These are phyloP conservation scores for Gonocerus acuteangulatus DNA, from an alignment of 2,888 invertebrate genomes.

Conservation along the genomic window DNA sequence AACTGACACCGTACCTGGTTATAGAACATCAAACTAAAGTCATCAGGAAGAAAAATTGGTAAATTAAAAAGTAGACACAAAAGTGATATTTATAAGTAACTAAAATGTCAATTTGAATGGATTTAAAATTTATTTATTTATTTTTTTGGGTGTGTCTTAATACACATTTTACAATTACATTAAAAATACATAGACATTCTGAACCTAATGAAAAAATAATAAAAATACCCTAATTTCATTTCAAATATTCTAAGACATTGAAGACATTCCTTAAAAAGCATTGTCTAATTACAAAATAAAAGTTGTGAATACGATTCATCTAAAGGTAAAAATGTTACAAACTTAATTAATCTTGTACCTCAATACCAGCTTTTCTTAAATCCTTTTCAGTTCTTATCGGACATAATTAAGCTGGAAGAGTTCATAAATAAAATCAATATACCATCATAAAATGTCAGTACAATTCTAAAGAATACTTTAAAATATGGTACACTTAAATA, in stretches of 20 bases:
- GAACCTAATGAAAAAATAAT: slow-evolving; percentile 19
- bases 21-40: not conserved
- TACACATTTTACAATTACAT: slow-evolving; percentile 15
- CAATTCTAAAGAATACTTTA: slow-evolving; percentile 15
- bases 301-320: not conserved
- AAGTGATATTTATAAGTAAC: too few relatives aligned
- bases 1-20: too few relatives aligned
- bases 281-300: slow-evolving; percentile 18
- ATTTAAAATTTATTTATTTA: slow-evolving; percentile 16
- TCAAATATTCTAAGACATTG: not conserved
- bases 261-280: slow-evolving; percentile 8
- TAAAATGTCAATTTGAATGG: too few relatives aligned
- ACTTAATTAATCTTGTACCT: too few relatives aligned
- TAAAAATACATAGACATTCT: slow-evolving; percentile 13
- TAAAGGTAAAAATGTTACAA: too few relatives aligned
- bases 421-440: not conserved
- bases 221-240: not conserved
- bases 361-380: not conserved
- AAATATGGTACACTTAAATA: slow-evolving; percentile 26
- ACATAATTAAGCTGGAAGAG: not conserved
- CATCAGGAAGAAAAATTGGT: not conserved
- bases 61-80: not conserved
- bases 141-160: slow-evolving; percentile 16
- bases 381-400: not conserved
- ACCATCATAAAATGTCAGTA: not conserved